Conservation (phyloP, 2,113 vertebrate species). For the Nycticebus coucang region DNA sequence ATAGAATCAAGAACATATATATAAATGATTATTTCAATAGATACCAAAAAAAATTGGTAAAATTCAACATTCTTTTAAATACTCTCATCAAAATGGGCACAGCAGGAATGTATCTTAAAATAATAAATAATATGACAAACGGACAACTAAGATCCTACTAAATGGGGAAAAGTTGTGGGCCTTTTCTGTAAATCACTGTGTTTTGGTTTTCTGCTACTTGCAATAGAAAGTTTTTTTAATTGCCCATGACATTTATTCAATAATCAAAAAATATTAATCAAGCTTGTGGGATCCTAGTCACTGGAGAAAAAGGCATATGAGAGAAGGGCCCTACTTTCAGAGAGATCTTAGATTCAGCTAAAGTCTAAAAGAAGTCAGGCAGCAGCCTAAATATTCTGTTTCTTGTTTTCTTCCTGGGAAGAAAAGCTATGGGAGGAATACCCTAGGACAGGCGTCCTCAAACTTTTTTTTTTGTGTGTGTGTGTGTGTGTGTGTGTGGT, state of each 20-base stretch:
- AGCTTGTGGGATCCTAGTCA: neutral
- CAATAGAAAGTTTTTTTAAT: neutral
- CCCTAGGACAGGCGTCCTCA: neutral
- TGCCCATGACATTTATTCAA: neutral
- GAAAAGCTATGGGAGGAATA: neutral
- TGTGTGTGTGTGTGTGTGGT: too few relatives aligned
- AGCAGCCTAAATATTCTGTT: neutral
- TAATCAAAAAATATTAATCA: neutral
- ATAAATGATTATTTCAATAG: too few relatives aligned
- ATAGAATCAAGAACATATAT: too few relatives aligned
- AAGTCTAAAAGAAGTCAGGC: neutral
- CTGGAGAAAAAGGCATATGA: neutral
- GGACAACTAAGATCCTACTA: too few relatives aligned
- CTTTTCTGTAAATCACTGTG: neutral
- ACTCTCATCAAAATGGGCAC: too few relatives aligned
- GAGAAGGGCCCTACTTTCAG: neutral
- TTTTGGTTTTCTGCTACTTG: constrained; percentile 1
- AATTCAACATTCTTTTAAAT: too few relatives aligned
- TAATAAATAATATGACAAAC: too few relatives aligned
- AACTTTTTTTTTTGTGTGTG: too few relatives aligned
- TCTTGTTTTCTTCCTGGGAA: neutral
- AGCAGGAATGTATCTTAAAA: too few relatives aligned
- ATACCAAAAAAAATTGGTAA: too few relatives aligned
- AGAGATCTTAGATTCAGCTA: neutral
- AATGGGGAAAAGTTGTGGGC: too few relatives aligned